Conservation (phyloP, 2,797 vertebrate species). For the Gymnothorax reevesii region DNA sequence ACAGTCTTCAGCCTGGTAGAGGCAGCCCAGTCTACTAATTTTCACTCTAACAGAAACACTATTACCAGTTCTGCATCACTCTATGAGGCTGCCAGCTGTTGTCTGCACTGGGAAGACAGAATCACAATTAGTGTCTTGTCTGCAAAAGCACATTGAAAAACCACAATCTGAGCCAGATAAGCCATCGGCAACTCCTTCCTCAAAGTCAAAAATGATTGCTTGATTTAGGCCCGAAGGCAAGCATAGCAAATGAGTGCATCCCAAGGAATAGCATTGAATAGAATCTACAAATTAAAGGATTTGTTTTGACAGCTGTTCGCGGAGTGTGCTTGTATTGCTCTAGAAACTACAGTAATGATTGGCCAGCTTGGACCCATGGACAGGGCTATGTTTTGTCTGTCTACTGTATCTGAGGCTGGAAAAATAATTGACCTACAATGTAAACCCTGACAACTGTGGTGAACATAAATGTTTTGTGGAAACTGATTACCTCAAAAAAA, state of each 20-base stretch:
- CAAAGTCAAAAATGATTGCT: constrained; percentile 20
- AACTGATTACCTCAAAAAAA: too few species aligned
- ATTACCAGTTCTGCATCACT: not conserved
- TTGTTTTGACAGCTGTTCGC: constrained; percentile 18
- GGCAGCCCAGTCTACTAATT: not conserved
- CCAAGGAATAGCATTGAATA: constrained; percentile 25
- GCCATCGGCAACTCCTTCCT: constrained; percentile 29
- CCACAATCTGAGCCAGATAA: not conserved
- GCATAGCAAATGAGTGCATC: constrained; percentile 23
- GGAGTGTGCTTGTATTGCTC: constrained; percentile 4
- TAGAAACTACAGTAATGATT: not conserved
- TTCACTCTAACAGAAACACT: not conserved
- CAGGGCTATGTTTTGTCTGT: constrained; percentile 4
- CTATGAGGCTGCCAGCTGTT: not conserved
- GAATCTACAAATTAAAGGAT: constrained; percentile 25
- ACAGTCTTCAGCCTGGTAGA: not conserved
- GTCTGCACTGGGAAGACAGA: constrained; percentile 15
- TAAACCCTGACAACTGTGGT: too few species aligned
- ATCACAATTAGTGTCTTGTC: constrained; percentile 28
- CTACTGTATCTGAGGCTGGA: not conserved
- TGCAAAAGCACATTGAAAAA: constrained; percentile 16
- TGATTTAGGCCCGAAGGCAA: not conserved
- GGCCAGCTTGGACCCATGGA: not conserved
- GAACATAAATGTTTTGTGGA: too few species aligned
- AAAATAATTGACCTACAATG: not conserved